Base-by-base conservation (phyloP, 1,140 invertebrate genomes). In the Heliconius hermathena region DNA sequence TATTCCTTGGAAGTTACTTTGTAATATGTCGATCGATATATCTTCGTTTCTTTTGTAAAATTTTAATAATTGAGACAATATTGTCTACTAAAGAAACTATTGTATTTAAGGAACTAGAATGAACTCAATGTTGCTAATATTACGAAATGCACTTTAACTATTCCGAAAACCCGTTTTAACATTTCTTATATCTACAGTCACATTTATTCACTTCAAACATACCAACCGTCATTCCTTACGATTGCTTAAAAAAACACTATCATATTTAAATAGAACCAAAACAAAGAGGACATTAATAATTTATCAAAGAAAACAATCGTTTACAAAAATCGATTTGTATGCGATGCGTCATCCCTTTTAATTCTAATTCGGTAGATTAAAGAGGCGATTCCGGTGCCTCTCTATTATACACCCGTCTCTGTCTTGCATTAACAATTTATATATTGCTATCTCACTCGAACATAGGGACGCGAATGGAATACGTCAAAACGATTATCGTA, bases 271-370 rank as follows among this genome's bases (percentile, higher is more conserved):
- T 79, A 22, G 66, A 20, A 54, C 26, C 75, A 71, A n/a, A 76
- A 81, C 77, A 78, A 81, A 76, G 74, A 26, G 46, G 66, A 66
- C 70, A 81, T 81, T 54, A 78, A 81, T 81, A 76, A 81, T 75
- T 76, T 77, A 81, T 81, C 46, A 60, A 57, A 36, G 20, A 71
- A 73, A 80, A 80, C 78, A 80, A 80, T 75, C 73, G 60, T 79
- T 66, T 52, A 81, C 60, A 78, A 81, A 81, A 76, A 81, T 76
- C 76, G 76, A 81, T 81, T 78, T 76, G 80, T 83, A 83, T 81
- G 78, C 81, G 74, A 74, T 74, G 49, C 79, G 82, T 78, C 79
- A 76, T 79, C 71, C 78, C 54, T 71, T 77, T 82, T 77, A 80
- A 80, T 82, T 80, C 75, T 52, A 78, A 60, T 38, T 79, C 77